Conservation (phyloP, 2,797 vertebrate species). For the Tokudaia tokunoshimensis region DNA sequence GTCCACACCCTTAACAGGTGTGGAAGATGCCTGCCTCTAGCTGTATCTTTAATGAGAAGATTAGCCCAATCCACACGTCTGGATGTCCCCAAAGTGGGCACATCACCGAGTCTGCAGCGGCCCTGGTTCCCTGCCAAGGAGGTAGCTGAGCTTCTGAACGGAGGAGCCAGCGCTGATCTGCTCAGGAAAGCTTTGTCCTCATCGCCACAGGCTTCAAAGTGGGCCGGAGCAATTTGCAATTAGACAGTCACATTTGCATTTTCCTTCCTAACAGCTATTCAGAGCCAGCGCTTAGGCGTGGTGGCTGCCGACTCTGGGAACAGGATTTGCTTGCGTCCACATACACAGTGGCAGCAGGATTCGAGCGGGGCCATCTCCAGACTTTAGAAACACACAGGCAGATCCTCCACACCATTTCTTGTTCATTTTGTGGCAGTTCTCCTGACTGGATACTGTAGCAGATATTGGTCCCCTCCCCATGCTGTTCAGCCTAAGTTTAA, state of each 20-base stretch:
- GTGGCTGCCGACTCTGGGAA: neutral
- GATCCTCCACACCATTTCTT: neutral
- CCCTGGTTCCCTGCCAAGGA: neutral
- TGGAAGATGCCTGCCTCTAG: neutral
- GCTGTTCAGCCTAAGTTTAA: neutral
- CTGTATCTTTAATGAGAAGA: neutral
- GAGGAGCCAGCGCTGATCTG: conserved; percentile 14
- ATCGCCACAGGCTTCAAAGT: neutral
- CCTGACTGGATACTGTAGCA: neutral
- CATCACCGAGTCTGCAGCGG: neutral
- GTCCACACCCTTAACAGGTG: neutral
- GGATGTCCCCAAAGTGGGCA: neutral
- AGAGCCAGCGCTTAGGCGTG: neutral
- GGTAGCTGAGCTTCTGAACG: neutral
- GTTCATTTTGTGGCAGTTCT: neutral
- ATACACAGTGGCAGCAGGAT: conserved; percentile 13
- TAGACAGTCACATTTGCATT: conserved; percentile 54
- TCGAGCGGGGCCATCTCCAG: neutral
- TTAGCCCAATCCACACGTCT: neutral
- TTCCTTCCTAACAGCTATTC: conserved; percentile 51
- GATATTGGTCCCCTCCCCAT: neutral
- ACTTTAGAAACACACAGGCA: conserved; percentile 14
- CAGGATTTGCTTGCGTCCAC: neutral
- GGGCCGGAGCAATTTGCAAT: conserved; percentile 42
- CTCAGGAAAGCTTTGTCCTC: neutral